Evolutionary conservation across 2,888 invertebrate species (phyloP), one percentile per base, ranked within the genome.

Genomic region (Brachypalpus laphriformis): DNA sequence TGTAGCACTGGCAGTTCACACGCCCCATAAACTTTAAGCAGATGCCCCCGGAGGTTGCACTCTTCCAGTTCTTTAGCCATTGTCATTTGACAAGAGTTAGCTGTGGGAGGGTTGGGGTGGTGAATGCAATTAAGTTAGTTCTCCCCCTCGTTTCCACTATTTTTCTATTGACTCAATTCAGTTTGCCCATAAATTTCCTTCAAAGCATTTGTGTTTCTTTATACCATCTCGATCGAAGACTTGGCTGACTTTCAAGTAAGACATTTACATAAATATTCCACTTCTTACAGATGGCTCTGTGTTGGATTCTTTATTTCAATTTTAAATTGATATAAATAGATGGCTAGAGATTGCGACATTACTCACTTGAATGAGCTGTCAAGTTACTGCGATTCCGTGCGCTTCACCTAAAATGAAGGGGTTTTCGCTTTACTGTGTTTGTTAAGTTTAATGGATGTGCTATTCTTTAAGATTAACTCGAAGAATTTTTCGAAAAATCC

Each of bases 281-380:
- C 14, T 74, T 70, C 56, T 31, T 49, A 63, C 74, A 80, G 83
- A 83, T 80, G 80, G 61, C 57, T 74, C 37, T 28, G 54, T 28
- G 31, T 54, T 40, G 42, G 72, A 70, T 57, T 70, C 42, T 72
- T 80, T 80, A 83, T 78, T 83, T 83, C 80, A 83, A 80, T 74
- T 83, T 70, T 68, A 80, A 80, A 83, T 83, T 74, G 72, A 63
- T 83, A 83, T 80, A 83, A 83, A 83, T 74, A 80, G 80, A 74
- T 63, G 74, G 63, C 82, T 82, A 66, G 61, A 49, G 66, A 59
- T 40, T 40, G 71, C 54, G 65, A 57, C 57, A 72, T 82, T 82
- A 66, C 61, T 82, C 82, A 82, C 66, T 82, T n/a, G 82, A 72
- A 82, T 66, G 66, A 82, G 77, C 66, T 61, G 65, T 61, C 51